Percentiles rank a stretch among this genome's conserved stretches.
These are phyloP conservation scores for Poeciliopsis turneri DNA, from an alignment of 2,797 vertebrate genomes.

Conservation along the genomic window DNA sequence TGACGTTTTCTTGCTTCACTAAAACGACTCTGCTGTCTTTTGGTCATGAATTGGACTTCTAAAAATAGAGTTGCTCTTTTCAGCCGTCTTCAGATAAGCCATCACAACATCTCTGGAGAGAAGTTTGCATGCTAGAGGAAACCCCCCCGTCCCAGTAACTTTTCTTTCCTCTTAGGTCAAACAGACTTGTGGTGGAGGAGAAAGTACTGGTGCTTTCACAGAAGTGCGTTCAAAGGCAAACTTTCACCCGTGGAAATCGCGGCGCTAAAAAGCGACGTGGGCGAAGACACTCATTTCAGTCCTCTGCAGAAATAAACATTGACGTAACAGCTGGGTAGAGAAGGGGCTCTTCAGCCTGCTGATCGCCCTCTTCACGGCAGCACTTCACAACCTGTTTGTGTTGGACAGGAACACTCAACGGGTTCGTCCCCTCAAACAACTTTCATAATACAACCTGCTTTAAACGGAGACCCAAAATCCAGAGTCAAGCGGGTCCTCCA, in stretches of 20 bases:
- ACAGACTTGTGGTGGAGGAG: background rate
- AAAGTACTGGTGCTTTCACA: background rate
- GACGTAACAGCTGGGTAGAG: background rate
- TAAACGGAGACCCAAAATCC: constrained; percentile 40
- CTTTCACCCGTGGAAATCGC: constrained; percentile 1
- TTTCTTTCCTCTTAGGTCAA: background rate
- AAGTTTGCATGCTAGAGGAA: constrained; percentile 3
- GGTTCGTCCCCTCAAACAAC: constrained; percentile 35
- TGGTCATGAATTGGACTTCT: background rate
- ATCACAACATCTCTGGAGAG: background rate
- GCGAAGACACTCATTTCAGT: background rate
- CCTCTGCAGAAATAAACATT: constrained; percentile 10
- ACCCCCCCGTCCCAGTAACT: background rate
- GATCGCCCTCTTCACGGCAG: constrained; percentile 23
- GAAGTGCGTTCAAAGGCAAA: background rate
- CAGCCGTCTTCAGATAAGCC: background rate
- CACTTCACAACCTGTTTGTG: constrained; percentile 47
- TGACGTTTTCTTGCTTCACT: background rate
- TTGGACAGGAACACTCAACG: constrained; percentile 35
- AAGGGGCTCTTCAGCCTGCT: constrained; percentile 17
- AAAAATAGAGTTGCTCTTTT: background rate
- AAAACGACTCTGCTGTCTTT: background rate
- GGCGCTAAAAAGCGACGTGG: background rate
- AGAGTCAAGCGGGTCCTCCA: background rate
- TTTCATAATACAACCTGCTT: constrained; percentile 20